Conservation (phyloP, 2,888 invertebrate species). For the Drosophila tripunctata region DNA sequence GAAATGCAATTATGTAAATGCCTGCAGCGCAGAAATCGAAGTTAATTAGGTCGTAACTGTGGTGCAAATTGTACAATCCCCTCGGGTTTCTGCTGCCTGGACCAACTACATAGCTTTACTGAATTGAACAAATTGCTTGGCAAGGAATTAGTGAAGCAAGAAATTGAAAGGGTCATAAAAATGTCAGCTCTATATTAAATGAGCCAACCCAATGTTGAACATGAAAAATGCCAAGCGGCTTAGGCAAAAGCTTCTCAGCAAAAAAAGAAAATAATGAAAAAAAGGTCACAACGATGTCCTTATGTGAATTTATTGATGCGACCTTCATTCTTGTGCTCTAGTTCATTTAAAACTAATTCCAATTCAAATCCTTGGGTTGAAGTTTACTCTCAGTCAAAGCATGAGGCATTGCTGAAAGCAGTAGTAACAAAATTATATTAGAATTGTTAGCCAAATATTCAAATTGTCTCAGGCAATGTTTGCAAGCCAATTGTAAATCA, state of each 20-base stretch:
- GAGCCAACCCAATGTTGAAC: conserved; percentile 27
- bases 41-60: conserved; percentile 75
- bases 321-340: conserved; percentile 24
- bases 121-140: conserved; percentile 49
- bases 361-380: conserved; percentile 5
- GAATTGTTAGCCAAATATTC: too few relatives aligned
- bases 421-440: too few relatives aligned
- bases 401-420: too few relatives aligned
- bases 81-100: conserved; percentile 14
- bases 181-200: conserved; percentile 54
- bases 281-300: conserved; percentile 14
- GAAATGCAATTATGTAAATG: conserved; percentile 77
- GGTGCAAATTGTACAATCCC: conserved; percentile 61
- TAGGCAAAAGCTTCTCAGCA: conserved; percentile 15
- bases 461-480: too few relatives aligned
- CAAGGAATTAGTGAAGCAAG: conserved; percentile 61
- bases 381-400: too few relatives aligned
- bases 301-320: conserved; percentile 42
- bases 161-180: conserved; percentile 63
- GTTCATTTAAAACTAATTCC: conserved; percentile 8
- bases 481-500: too few relatives aligned
- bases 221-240: conserved; percentile 36
- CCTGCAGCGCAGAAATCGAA: conserved; percentile 69
- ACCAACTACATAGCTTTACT: conserved; percentile 19
- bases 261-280: too few relatives aligned